Conservation (phyloP, 2,113 vertebrate genomes). For the Solea senegalensis region DNA sequence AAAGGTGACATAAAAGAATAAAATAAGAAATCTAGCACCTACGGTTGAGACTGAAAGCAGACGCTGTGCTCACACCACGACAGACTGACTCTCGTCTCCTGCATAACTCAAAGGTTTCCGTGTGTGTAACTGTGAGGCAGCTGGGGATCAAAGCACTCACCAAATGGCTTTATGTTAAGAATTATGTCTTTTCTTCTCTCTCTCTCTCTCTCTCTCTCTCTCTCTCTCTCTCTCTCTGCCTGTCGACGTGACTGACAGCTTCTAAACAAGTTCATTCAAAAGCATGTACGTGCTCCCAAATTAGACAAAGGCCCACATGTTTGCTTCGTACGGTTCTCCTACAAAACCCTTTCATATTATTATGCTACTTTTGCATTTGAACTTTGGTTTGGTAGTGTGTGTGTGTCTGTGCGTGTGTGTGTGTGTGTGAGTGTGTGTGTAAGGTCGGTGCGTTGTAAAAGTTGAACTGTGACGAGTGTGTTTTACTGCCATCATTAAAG, state of each 20-base stretch:
- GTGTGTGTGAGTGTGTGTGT: constrained; percentile 17
- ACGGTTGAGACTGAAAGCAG: constrained; percentile 15
- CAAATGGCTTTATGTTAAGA: constrained; percentile 45
- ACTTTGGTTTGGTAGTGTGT: constrained; percentile 30
- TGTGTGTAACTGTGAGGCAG: constrained; percentile 16
- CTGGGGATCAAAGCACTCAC: constrained; percentile 44
- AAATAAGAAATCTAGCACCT: constrained; percentile 10
- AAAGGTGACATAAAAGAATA: too few relatives aligned
- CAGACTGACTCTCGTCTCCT: neutral
- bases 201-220: neutral
- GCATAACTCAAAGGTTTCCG: constrained; percentile 26
- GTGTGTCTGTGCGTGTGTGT: constrained; percentile 1
- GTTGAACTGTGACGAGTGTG: constrained; percentile 63
- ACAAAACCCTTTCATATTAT: constrained; percentile 31
- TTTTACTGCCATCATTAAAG: constrained; percentile 76
- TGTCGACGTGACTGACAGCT: constrained; percentile 52
- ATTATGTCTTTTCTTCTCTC: constrained; percentile 23
- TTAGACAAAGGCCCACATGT: constrained; percentile 50
- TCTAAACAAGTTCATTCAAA: constrained; percentile 44
- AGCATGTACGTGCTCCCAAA: constrained; percentile 26
- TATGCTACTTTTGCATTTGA: constrained; percentile 42
- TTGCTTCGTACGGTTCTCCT: constrained; percentile 45
- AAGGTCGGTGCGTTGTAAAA: constrained; percentile 53
- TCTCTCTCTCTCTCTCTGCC: constrained; percentile 15
- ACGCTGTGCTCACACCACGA: neutral